Base-by-base conservation (phyloP, 1,140 invertebrate genomes). In the Periplaneta americana region DNA sequence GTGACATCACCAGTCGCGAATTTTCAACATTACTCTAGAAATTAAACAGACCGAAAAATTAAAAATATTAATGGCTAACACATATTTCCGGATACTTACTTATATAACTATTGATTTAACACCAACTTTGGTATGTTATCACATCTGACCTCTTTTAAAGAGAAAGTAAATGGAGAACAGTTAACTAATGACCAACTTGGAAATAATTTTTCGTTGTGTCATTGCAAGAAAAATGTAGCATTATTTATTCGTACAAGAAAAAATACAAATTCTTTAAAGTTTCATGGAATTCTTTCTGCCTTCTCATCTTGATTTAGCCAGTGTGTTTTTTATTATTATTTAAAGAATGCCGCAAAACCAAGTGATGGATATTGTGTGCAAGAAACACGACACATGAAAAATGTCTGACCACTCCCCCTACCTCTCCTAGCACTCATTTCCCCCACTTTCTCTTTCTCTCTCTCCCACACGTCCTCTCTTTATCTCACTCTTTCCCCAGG, bases 331-430 rank as follows among this genome's bases (percentile, higher is more conserved):
- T n/a, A n/a, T n/a, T 66, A 66, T 66, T 28, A 37, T 78, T 78
- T 78, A 78, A 78, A 78, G 77, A 80, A 80, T 39, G 79, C 79
- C 35, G 75, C 75, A 33, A 13, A 76, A 34, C 76, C 74, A 28
- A 34, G 39, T 81, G 81, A 81, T 81, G 75, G 75, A 81, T 81
- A 32, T 36, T 32, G 75, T 75, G n/a, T 75, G 81, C 35, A 75
- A 57, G 76, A 78, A 81, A 78, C 34, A 36, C 35, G 81, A 81
- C 81, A 78, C 36, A 17, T 81, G 81, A 81, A 78, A 81, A 81
- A 81, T 81, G 75, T 35, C 57, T 76, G 75, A 81, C 81, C 48
- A 28, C 76, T 34, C 34, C 34, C 76, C 18, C n/a, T 34, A 2
- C 76, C 34, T 15, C 76, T 39, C 15, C 78, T 48, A 28, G 18